Evolutionary conservation across 30 jellyfish, hydroid and myxozoan genomes (phyloP).

Genomic region (Rhopilema esculentum): DNA sequence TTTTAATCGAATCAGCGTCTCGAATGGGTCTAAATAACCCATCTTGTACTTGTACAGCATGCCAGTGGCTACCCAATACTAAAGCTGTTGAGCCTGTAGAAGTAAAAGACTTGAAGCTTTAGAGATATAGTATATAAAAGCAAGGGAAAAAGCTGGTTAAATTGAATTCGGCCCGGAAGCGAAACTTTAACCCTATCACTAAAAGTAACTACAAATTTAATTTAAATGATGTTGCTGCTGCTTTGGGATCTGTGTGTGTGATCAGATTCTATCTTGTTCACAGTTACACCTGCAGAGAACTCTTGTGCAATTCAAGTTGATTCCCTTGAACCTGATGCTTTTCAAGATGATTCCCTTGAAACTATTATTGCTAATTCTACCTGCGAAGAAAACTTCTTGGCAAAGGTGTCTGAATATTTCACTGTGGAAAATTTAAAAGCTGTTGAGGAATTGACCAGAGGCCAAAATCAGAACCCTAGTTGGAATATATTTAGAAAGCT

Average conservation of each 20-base stretch:
- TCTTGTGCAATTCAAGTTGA: not conserved
- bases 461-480: not conserved
- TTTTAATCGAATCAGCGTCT: conserved; percentile 62
- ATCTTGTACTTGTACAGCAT: conserved; percentile 69
- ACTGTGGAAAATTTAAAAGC: not conserved
- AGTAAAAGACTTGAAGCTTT: conserved; percentile 16
- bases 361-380: not conserved
- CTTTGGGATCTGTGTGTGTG: conserved; percentile 18
- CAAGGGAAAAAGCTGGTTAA: conserved; percentile 30
- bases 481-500: conserved; percentile 16
- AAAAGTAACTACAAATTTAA: not conserved
- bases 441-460: conserved; percentile 5
- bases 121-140: conserved; percentile 3
- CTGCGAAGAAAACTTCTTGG: not conserved
- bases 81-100: conserved; percentile 19
- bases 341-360: not conserved
- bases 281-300: conserved; percentile 33
- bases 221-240: not conserved
- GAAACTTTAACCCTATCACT: conserved; percentile 4
- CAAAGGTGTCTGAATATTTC: not conserved
- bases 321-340: not conserved
- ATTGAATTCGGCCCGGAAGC: conserved; percentile 33
- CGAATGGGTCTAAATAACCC: conserved; percentile 74
- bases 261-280: conserved; percentile 27
- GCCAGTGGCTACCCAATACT: conserved; percentile 64